Base-by-base conservation (phyloP, 2,888 invertebrate species). In the Drosophila paracracens region DNA sequence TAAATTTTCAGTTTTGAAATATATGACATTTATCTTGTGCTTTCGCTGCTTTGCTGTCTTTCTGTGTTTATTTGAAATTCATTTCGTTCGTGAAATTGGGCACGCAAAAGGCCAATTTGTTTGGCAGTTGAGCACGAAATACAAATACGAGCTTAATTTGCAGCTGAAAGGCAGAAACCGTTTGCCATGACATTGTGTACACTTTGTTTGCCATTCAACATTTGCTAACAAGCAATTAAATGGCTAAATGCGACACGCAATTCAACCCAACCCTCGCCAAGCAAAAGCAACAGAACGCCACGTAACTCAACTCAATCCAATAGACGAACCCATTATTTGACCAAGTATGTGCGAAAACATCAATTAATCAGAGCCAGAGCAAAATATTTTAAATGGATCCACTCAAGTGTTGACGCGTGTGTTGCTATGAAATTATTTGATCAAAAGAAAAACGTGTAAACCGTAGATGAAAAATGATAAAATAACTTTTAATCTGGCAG, bases 21-120 rank as follows among this genome's bases (percentile, higher is more conserved):
- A 71, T 65, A 69, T 58, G 36, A 66, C 60, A 64, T 79, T 66
- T 72, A 46, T 63, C 57, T 33, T 11, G 51, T 16, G 50, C 27
- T 31, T 63, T 54, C 43, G 16, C n/a, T 3, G 2, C 10, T 50
- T 33, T 38, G 2, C 21, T 51, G 13, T 29, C 35, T 33, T 51
- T 5, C n/a, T 40, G 25, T 38, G 60, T 58, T 70, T 59, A 61
- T 62, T 74, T 62, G 59, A 54, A 66, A 43, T 57, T 31, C 21
- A 52, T 74, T 65, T 61, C 10, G 29, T 16, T 67, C 48, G 56
- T 66, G 60, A 54, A 76, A 79, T 73, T 76, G 67, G 61, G 74
- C 86, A 87, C 86, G 88, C 86, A 83, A 87, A 81, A 73, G 63
- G 71, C 84, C 76, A 88, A 88, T 87, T 87, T 88, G 86, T 86